Percentiles rank a stretch among this genome's conserved stretches.
Conservation (phyloP, 2,888 invertebrate genomes). For the Leucophora obtusa region DNA sequence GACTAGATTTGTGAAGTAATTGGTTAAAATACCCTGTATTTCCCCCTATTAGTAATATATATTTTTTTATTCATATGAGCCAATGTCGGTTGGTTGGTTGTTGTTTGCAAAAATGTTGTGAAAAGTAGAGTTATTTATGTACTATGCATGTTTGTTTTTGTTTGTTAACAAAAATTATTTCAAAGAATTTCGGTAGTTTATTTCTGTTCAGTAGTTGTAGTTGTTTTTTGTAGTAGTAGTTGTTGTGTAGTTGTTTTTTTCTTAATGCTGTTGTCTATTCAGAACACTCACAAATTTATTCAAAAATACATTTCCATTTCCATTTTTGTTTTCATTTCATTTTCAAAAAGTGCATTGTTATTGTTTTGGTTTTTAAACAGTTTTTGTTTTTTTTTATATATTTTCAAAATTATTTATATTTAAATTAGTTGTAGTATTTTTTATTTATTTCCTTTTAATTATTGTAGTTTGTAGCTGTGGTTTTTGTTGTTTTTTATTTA, state of each 20-base stretch:
- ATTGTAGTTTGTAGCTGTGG: conserved; percentile 65
- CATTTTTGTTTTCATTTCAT: no score
- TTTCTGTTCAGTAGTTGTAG: conserved; percentile 21
- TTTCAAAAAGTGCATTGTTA: conserved; percentile 32
- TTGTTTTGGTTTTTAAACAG: conserved; percentile 21
- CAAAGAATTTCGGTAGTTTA: conserved; percentile 18
- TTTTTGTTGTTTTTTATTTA: conserved; percentile 56
- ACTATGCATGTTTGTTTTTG: not conserved
- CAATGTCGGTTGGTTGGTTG: not conserved
- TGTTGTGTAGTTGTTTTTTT: not conserved
- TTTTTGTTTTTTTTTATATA: not conserved
- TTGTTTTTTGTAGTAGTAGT: conserved; percentile 23
- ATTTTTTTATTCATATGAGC: no score
- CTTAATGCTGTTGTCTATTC: not conserved
- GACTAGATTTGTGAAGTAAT: no score
- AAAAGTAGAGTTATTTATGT: not conserved
- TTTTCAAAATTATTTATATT: conserved; percentile 24
- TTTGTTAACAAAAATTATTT: conserved; percentile 4
- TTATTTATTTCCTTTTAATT: conserved; percentile 40
- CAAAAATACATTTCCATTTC: conserved; percentile 22
- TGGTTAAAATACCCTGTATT: no score
- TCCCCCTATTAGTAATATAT: no score
- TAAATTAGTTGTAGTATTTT: conserved; percentile 21
- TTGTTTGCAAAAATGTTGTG: not conserved
- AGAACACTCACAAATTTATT: conserved; percentile 1